A percentile compares a stretch with the other conserved stretches of the same genome.
Conservation (phyloP, 2,888 invertebrate genomes). For the Meliscaeva auricollis region DNA sequence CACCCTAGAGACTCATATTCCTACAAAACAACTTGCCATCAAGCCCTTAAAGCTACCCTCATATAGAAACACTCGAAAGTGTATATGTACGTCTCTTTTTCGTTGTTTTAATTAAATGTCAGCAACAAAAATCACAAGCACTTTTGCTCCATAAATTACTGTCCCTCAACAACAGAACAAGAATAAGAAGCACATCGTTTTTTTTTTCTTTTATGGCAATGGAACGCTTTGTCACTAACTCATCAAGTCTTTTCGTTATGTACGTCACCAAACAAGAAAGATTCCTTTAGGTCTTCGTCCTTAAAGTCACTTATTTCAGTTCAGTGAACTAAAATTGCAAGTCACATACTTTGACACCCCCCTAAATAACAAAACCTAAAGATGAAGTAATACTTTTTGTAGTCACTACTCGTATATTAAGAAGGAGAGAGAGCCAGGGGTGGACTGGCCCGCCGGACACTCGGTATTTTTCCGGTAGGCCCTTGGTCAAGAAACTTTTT, state of each 20-base stretch:
- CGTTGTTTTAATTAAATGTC: slow-evolving; percentile 78
- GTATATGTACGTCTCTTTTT: slow-evolving; percentile 36
- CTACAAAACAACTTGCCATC: not conserved
- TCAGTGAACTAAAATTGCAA: slow-evolving; percentile 78
- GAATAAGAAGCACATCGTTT: slow-evolving; percentile 7
- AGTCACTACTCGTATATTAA: not conserved
- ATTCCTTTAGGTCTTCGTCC: not conserved
- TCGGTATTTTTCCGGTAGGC: too few species aligned
- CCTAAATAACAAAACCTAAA: slow-evolving; percentile 12
- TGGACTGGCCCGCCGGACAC: too few species aligned
- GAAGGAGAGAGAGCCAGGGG: too few species aligned
- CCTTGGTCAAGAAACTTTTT: too few species aligned
- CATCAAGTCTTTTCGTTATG: slow-evolving; percentile 71
- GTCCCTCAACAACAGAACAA: slow-evolving; percentile 73
- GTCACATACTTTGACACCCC: slow-evolving; percentile 78
- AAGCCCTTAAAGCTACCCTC: too few species aligned
- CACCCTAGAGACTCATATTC: slow-evolving; percentile 63
- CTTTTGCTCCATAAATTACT: slow-evolving; percentile 77
- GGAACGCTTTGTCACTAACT: slow-evolving; percentile 77
- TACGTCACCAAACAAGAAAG: slow-evolving; percentile 27
- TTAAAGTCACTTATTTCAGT: slow-evolving; percentile 76
- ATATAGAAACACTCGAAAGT: too few species aligned
- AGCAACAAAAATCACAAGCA: slow-evolving; percentile 78
- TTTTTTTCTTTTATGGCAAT: not conserved
- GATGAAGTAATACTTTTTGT: slow-evolving; percentile 57